These are phyloP conservation scores for Stenichneumon culpator DNA, from an alignment of 2,888 invertebrate species.

Conservation along the genomic window DNA sequence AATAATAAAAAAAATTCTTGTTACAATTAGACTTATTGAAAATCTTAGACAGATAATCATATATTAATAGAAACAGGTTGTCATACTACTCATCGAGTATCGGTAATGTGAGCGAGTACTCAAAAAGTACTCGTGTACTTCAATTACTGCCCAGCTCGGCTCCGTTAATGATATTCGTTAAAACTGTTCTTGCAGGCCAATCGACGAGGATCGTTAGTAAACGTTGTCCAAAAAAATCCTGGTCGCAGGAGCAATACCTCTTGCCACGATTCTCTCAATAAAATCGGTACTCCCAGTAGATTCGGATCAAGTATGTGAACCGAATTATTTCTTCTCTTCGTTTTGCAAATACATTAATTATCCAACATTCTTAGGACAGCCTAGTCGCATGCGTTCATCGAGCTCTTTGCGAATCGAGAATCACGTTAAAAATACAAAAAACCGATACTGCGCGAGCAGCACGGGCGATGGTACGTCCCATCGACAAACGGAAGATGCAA, in stretches of 20 bases:
- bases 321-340: neutral
- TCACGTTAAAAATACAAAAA: conserved; percentile 1
- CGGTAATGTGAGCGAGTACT: no score
- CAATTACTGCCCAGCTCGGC: no score
- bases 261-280: conserved; percentile 13
- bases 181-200: conserved; percentile 3
- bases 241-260: conserved; percentile 28
- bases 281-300: conserved; percentile 9
- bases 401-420: conserved; percentile 11
- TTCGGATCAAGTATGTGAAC: conserved; percentile 12
- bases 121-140: no score
- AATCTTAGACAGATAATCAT: no score
- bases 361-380: conserved; percentile 18
- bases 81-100: no score
- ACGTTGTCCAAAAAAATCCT: conserved; percentile 22
- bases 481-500: neutral
- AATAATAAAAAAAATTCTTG: no score
- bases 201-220: conserved; percentile 24
- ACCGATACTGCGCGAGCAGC: conserved; percentile 4
- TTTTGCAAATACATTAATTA: neutral
- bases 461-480: neutral
- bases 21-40: no score
- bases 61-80: no score
- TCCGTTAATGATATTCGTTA: neutral
- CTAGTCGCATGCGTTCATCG: conserved; percentile 43